Evolutionary conservation across 2,797 vertebrate genomes (phyloP).

Genomic region (Pangasius krempfi): DNA sequence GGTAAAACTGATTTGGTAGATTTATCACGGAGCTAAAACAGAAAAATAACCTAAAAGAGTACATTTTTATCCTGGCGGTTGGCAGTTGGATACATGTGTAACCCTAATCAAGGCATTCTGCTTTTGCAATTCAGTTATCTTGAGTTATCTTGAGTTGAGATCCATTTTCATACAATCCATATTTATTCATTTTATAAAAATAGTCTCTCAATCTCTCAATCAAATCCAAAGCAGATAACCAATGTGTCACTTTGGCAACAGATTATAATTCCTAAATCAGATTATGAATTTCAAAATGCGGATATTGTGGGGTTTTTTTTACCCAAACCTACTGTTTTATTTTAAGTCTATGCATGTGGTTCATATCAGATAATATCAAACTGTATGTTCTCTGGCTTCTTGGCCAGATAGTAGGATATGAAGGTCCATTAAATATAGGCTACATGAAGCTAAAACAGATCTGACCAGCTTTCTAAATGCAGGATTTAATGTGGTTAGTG

Average conservation of each 20-base stretch:
- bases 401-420: not conserved
- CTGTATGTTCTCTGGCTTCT: not conserved
- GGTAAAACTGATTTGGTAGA: not conserved
- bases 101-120: not conserved
- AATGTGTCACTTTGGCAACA: not conserved
- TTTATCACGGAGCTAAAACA: not conserved
- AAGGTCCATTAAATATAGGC: not conserved
- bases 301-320: not conserved
- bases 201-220: not conserved
- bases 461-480: not conserved
- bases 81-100: not conserved
- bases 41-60: not conserved
- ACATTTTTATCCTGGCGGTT: not conserved
- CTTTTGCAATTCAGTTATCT: not conserved
- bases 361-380: not conserved
- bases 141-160: not conserved
- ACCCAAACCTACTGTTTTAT: not conserved
- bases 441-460: not conserved
- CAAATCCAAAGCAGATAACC: not conserved
- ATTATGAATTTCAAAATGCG: not conserved
- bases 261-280: not conserved
- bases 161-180: not conserved
- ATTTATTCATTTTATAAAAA: not conserved
- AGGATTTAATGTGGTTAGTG: conserved; percentile 2
- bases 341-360: not conserved